Conservation (phyloP, 2,113 vertebrate genomes). For the Pagrus major region DNA sequence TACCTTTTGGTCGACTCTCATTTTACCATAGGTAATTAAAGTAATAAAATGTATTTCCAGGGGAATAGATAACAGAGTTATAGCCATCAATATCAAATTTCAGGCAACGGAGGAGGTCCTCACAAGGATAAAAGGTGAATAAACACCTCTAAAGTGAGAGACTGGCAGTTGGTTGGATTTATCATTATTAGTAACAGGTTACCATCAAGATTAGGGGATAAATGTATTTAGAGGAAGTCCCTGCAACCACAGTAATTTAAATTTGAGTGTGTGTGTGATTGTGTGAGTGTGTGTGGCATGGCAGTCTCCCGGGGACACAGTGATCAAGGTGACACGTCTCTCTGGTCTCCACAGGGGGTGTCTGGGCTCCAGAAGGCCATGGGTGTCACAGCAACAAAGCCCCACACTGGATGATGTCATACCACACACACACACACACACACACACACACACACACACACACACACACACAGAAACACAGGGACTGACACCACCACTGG, state of each 20-base stretch:
- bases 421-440: not conserved
- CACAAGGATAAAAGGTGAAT: not conserved
- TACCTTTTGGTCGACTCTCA: not conserved
- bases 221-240: not conserved
- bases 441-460: conserved; percentile 19
- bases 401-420: conserved; percentile 63
- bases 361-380: conserved; percentile 73
- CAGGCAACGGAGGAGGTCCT: not conserved
- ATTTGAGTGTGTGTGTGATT: not conserved
- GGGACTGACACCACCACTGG: not conserved
- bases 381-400: conserved; percentile 60
- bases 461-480: not conserved
- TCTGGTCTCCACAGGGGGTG: conserved; percentile 71
- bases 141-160: not conserved
- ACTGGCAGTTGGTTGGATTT: not conserved
- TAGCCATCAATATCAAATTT: not conserved
- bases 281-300: conserved; percentile 4
- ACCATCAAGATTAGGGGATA: not conserved
- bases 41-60: too few species aligned
- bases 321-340: conserved; percentile 74
- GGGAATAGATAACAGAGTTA: too few species aligned
- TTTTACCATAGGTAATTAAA: not conserved
- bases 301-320: conserved; percentile 48
- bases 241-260: not conserved
- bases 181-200: not conserved